Evolutionary conservation across 2,888 invertebrate species (phyloP).

Genomic region (Odiellus spinosus): DNA sequence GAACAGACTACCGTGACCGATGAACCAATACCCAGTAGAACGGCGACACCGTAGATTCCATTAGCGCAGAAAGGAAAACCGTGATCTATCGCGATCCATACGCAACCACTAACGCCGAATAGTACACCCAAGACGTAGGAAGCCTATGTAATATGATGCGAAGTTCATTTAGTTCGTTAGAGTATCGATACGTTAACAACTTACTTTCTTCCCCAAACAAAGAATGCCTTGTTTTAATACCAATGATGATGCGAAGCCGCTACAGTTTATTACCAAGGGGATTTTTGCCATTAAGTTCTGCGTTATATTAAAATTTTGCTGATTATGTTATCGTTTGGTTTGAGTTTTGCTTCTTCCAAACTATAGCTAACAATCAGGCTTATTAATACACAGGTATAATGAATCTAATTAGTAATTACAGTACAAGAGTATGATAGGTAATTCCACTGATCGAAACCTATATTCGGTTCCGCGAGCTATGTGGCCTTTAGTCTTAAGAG

Average conservation of each 20-base stretch:
- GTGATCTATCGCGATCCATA: constrained; percentile 14
- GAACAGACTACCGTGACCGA: constrained; percentile 20
- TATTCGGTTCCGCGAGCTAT: too few species aligned
- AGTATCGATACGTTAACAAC: too few species aligned
- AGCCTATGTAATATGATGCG: too few species aligned
- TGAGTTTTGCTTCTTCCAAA: too few species aligned
- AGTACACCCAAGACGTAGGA: constrained; percentile 13
- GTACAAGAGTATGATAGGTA: too few species aligned
- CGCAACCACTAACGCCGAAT: constrained; percentile 9
- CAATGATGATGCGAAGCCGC: constrained; percentile 8
- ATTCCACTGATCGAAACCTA: too few species aligned
- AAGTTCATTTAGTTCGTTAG: too few species aligned
- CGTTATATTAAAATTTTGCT: background rate
- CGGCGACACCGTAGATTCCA: constrained; percentile 20
- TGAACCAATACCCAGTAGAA: constrained; percentile 20
- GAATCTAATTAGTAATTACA: background rate
- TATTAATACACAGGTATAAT: too few species aligned
- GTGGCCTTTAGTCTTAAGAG: too few species aligned
- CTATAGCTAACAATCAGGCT: too few species aligned
- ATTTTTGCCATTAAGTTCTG: constrained; percentile 45
- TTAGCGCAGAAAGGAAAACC: constrained; percentile 7
- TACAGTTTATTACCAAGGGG: constrained; percentile 52
- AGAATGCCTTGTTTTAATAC: constrained; percentile 7
- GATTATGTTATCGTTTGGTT: background rate
- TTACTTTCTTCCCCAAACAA: constrained; percentile 14